A percentile compares a stretch with the other conserved stretches of the same genome.
phyloP scores from a whole-genome alignment of 2,113 vertebrate genomes.

The Menura novaehollandiae region DNA sequence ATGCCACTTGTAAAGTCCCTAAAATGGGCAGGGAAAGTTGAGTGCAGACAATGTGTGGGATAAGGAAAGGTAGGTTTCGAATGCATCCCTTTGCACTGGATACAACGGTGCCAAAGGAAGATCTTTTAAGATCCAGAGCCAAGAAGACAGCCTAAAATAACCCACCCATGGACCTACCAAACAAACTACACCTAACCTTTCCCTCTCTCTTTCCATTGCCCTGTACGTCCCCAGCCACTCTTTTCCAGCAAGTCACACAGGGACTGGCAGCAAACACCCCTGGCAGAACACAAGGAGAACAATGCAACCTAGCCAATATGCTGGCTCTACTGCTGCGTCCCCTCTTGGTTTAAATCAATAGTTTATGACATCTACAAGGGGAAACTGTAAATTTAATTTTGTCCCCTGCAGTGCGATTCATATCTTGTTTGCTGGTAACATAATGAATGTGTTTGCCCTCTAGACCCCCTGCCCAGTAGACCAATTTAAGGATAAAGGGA shows the following conservation, averaged over 20 bases:
- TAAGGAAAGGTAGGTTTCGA: not conserved
- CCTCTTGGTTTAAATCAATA: constrained; percentile 77
- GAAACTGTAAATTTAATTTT: constrained; percentile 83
- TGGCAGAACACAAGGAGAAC: not conserved
- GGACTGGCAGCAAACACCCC: not conserved
- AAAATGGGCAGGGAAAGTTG: not conserved
- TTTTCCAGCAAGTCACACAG: not conserved
- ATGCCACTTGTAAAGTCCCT: not conserved
- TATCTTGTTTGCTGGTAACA: constrained; percentile 75
- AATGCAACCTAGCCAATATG: not conserved
- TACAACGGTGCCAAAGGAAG: not conserved
- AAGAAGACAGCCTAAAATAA: not conserved
- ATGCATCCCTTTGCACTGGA: not conserved
- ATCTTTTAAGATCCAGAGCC: not conserved
- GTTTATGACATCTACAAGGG: constrained; percentile 78
- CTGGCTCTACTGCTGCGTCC: constrained; percentile 46
- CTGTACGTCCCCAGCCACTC: not conserved
- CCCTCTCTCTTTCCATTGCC: not conserved
- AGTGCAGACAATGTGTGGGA: rapidly evolving
- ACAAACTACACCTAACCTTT: not conserved
- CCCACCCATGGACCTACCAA: not conserved
- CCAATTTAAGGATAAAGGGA: constrained; percentile 74
- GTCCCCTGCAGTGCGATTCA: constrained; percentile 72
- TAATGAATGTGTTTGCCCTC: constrained; percentile 78
- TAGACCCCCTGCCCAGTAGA: constrained; percentile 68